These are phyloP conservation scores for Rhinoderma darwinii DNA, from an alignment of 2,113 vertebrate genomes.

Conservation along the genomic window DNA sequence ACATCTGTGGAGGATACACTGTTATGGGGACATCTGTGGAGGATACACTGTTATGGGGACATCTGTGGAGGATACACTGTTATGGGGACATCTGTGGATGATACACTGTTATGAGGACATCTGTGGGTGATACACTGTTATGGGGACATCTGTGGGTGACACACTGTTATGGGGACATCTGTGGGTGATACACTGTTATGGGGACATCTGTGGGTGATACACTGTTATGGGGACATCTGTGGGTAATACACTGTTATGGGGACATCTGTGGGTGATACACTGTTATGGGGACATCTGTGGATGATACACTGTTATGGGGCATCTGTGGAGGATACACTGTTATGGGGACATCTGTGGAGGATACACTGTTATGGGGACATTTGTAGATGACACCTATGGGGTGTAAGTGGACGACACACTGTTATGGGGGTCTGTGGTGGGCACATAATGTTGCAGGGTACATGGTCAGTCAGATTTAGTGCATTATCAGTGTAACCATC, in stretches of 20 bases:
- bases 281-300: background rate
- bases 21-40: background rate
- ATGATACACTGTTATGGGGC: background rate
- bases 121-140: background rate
- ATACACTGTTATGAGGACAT: background rate
- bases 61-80: background rate
- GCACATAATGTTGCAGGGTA: too few species aligned
- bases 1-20: too few species aligned
- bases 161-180: background rate
- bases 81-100: background rate
- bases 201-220: background rate
- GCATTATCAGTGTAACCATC: too few species aligned
- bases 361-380: background rate
- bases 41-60: background rate
- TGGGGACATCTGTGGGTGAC: background rate
- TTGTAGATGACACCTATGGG: too few species aligned
- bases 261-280: background rate
- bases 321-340: too few species aligned
- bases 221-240: background rate
- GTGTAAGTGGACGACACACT: background rate
- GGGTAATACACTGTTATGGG: background rate
- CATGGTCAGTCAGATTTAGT: too few species aligned
- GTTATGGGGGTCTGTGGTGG: background rate
- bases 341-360: too few species aligned
- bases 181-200: background rate